phyloP scores from a whole-genome alignment of 2,888 invertebrate genomes.

The Xestoiulus laeticollis region DNA sequence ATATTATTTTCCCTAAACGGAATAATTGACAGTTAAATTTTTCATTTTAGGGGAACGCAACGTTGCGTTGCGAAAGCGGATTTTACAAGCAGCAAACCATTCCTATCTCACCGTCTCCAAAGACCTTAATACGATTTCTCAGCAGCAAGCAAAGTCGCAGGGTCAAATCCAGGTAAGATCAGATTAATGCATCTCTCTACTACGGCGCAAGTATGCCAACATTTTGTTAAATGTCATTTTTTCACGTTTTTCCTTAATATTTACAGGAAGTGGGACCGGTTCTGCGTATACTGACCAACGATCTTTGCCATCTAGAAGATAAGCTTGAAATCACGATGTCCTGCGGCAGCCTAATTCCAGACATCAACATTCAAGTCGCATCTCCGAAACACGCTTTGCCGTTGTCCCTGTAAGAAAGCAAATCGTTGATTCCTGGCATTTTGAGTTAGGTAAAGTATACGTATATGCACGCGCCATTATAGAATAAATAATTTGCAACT shows the following conservation, averaged over 20 bases:
- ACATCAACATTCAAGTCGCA: background rate
- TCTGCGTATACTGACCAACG: constrained; percentile 52
- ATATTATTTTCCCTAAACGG: background rate
- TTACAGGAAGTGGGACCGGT: constrained; percentile 52
- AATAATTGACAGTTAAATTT: background rate
- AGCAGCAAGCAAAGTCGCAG: constrained; percentile 47
- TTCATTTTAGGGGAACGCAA: constrained; percentile 47
- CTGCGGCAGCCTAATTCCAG: background rate
- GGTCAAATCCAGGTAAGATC: constrained; percentile 27
- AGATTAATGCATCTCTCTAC: background rate
- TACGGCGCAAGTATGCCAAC: background rate
- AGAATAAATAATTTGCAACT: too few relatives aligned
- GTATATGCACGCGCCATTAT: too few relatives aligned
- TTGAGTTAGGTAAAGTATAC: too few relatives aligned
- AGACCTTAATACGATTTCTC: constrained; percentile 47
- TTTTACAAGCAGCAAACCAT: constrained; percentile 34
- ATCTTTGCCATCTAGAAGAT: constrained; percentile 53
- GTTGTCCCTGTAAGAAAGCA: background rate
- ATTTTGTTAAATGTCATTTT: background rate
- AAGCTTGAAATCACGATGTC: constrained; percentile 51
- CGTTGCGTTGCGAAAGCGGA: background rate
- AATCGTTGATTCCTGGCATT: background rate
- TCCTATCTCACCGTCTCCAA: background rate
- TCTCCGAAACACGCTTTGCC: background rate
- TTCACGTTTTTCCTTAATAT: background rate